Evolutionary conservation across 2,113 vertebrate genomes (phyloP).

Genomic region (Xenopus laevis): DNA sequence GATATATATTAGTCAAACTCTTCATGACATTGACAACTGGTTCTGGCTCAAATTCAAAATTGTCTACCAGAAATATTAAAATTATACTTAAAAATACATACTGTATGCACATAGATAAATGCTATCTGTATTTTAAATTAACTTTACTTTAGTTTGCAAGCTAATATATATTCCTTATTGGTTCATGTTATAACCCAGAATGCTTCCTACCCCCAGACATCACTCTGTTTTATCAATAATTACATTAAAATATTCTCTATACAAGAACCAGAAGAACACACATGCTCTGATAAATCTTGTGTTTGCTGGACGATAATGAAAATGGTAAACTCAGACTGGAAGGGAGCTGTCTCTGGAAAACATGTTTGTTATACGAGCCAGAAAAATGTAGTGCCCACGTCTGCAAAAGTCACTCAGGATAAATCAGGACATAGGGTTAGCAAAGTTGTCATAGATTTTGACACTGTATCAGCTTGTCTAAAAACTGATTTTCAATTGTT

Average conservation of each 20-base stretch:
- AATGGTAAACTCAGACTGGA: not conserved
- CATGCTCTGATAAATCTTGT: slow-evolving; percentile 36
- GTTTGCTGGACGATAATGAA: slow-evolving; percentile 13
- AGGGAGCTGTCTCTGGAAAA: not conserved
- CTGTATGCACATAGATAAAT: too few species aligned
- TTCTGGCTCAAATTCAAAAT: too few species aligned
- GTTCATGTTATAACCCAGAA: not conserved
- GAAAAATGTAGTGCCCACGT: slow-evolving; percentile 20
- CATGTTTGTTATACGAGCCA: slow-evolving; percentile 14
- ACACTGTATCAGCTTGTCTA: too few species aligned
- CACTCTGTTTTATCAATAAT: slow-evolving; percentile 20
- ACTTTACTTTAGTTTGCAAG: too few species aligned
- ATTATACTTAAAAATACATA: too few species aligned
- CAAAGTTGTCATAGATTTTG: not conserved
- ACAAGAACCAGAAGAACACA: slow-evolving; percentile 22
- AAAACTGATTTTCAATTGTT: too few species aligned
- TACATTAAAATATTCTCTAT: not conserved
- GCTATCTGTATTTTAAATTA: too few species aligned
- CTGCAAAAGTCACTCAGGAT: slow-evolving; percentile 20
- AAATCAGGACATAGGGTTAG: not conserved
- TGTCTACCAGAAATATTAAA: too few species aligned
- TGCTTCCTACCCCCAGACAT: slow-evolving; percentile 1
- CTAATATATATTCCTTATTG: not conserved
- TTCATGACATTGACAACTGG: too few species aligned
- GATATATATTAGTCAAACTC: too few species aligned